Evolutionary conservation across 2,888 invertebrate genomes (phyloP).

Genomic region (Chrysolina americana): DNA sequence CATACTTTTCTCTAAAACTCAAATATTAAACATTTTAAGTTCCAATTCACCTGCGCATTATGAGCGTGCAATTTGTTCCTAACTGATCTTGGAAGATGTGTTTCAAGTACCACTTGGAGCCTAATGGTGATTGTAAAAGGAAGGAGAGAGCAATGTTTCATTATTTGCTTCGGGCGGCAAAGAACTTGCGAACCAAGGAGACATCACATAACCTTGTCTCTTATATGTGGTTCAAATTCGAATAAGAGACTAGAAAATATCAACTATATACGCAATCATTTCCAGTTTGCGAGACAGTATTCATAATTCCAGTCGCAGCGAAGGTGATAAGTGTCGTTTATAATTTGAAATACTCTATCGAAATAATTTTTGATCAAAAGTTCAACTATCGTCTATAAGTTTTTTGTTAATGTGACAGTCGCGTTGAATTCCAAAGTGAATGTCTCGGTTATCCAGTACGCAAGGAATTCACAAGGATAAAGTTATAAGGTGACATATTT

Average conservation of each 20-base stretch:
- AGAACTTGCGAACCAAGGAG: slow-evolving; percentile 8
- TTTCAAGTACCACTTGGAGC: too few relatives aligned
- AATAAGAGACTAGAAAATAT: slow-evolving; percentile 1
- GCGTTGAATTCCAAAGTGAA: too few relatives aligned
- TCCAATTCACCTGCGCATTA: too few relatives aligned
- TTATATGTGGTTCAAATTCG: neutral
- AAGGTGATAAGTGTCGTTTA: neutral
- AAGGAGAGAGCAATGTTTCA: neutral
- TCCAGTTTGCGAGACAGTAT: slow-evolving; percentile 2
- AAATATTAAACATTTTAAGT: too few relatives aligned
- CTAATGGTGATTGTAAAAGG: too few relatives aligned
- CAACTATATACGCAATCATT: slow-evolving; percentile 4
- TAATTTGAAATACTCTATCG: neutral
- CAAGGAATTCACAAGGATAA: too few relatives aligned
- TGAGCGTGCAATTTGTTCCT: too few relatives aligned
- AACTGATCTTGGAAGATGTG: too few relatives aligned
- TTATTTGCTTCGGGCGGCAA: neutral
- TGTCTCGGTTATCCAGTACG: too few relatives aligned
- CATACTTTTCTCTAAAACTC: too few relatives aligned
- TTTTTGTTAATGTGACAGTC: too few relatives aligned
- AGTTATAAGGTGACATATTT: too few relatives aligned
- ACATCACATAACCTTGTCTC: slow-evolving; percentile 18
- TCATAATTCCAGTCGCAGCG: neutral
- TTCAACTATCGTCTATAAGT: neutral
- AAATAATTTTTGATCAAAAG: neutral